Conservation (phyloP, 2,888 invertebrate species). For the Xestia c-nigrum region DNA sequence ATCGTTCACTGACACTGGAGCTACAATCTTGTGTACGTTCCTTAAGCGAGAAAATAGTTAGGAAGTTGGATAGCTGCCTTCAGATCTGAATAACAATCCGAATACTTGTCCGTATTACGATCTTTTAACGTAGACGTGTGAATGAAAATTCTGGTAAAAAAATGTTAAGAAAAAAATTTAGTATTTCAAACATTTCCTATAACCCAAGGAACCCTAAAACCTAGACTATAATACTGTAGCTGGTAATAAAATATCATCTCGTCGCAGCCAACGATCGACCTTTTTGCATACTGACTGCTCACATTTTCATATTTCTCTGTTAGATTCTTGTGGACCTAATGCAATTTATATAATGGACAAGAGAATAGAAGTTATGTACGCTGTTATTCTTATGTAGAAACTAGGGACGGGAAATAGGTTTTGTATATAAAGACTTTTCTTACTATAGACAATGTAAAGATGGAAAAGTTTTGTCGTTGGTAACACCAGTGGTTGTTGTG, state of each 20-base stretch:
- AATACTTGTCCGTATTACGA: neutral
- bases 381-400: slow-evolving; percentile 11
- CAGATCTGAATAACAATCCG: neutral
- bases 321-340: slow-evolving; percentile 58
- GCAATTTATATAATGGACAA: slow-evolving; percentile 61
- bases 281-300: slow-evolving; percentile 63
- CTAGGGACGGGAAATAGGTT: neutral
- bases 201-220: slow-evolving; percentile 33
- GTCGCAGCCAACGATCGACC: slow-evolving; percentile 56
- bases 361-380: slow-evolving; percentile 40
- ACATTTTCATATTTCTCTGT: slow-evolving; percentile 62
- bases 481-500: neutral
- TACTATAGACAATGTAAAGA: neutral
- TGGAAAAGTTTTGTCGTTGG: slow-evolving; percentile 8
- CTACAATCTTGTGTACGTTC: neutral
- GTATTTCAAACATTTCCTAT: neutral
- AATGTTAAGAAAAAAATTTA: no score
- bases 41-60: neutral
- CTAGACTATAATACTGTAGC: slow-evolving; percentile 43
- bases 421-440: neutral
- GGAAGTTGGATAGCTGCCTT: neutral
- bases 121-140: neutral
- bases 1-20: neutral
- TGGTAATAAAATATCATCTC: slow-evolving; percentile 63
- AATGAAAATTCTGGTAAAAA: neutral